A percentile compares a stretch with the other conserved stretches of the same genome.
These are phyloP conservation scores for Ptilodon capucinus DNA, from an alignment of 2,888 invertebrate species.

Conservation along the genomic window DNA sequence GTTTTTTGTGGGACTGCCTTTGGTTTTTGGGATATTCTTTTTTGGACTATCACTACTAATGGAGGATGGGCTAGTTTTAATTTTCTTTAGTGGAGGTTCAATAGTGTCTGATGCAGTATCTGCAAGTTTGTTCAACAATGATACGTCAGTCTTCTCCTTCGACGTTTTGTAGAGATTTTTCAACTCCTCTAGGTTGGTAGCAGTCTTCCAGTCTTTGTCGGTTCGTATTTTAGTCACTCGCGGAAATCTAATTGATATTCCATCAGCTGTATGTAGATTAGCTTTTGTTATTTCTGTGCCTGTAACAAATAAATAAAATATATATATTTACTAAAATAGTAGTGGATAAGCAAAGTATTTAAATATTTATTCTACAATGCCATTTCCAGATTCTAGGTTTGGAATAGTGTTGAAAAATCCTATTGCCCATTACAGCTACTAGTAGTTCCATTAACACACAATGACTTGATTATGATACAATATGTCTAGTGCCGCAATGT, in stretches of 20 bases:
- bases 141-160: conserved; percentile 84
- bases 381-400: too few species aligned
- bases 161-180: conserved; percentile 86
- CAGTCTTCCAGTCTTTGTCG: conserved; percentile 93
- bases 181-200: conserved; percentile 90
- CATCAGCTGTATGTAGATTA: conserved; percentile 94
- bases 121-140: conserved; percentile 76
- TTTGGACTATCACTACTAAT: conserved; percentile 34
- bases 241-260: conserved; percentile 97
- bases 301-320: conserved; percentile 35
- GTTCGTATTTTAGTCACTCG: conserved; percentile 91
- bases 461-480: too few species aligned
- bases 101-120: conserved; percentile 45
- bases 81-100: conserved; percentile 52
- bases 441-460: too few species aligned
- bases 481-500: too few species aligned
- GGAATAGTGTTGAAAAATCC: too few species aligned
- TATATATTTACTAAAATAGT: background rate
- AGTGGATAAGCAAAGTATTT: too few species aligned
- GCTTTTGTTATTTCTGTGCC: conserved; percentile 91
- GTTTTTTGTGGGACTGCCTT: conserved; percentile 21
- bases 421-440: too few species aligned
- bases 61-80: conserved; percentile 49
- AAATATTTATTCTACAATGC: too few species aligned
- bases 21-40: conserved; percentile 6